phyloP scores from a whole-genome alignment of 2,113 vertebrate species.

The Dermatemys mawii region DNA sequence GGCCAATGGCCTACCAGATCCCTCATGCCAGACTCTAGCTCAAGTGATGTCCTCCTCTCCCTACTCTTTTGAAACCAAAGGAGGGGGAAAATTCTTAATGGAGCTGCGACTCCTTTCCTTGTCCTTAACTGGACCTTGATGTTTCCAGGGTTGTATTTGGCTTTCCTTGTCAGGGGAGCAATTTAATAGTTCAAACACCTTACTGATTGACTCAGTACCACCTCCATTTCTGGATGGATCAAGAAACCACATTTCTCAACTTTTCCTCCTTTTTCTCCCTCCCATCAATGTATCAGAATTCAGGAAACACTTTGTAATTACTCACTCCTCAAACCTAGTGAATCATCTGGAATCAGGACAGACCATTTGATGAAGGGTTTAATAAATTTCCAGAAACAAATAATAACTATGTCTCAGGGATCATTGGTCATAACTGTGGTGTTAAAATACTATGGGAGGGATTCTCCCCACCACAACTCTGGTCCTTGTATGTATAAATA shows the following conservation, averaged over 20 bases:
- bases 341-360: conserved; percentile 43
- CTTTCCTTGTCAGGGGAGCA: neutral
- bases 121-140: neutral
- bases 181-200: neutral
- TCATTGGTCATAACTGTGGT: neutral
- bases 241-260: conserved; percentile 22
- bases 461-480: neutral
- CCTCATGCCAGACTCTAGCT: neutral
- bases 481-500: neutral
- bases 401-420: conserved; percentile 44
- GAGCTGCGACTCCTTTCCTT: neutral
- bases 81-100: no score
- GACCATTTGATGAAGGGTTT: conserved; percentile 25
- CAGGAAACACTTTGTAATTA: conserved; percentile 57
- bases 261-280: conserved; percentile 40
- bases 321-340: conserved; percentile 50
- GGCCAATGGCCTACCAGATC: neutral
- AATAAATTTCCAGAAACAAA: conserved; percentile 54
- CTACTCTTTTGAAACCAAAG: neutral
- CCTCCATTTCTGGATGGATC: neutral
- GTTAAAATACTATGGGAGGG: neutral
- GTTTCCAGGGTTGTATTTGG: neutral
- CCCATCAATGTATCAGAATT: conserved; percentile 59
- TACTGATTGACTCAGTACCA: neutral
- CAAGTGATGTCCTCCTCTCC: neutral